phyloP scores from a whole-genome alignment of 53 echinoderm and acorn worm species.

The Echinarachnius parma region DNA sequence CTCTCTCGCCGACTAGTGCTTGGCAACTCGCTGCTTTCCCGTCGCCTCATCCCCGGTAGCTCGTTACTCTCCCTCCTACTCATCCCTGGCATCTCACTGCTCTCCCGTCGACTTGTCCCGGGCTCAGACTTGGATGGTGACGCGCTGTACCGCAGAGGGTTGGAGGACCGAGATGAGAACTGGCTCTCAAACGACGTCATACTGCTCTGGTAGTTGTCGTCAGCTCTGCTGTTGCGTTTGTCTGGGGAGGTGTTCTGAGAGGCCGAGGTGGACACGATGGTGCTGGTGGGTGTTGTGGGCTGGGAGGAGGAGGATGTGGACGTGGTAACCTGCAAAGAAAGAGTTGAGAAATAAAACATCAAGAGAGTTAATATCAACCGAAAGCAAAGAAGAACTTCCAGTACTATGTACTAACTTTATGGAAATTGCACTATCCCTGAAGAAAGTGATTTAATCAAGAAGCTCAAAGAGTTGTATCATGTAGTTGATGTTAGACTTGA shows the following conservation, averaged over 20 bases:
- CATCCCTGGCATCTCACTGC: conserved; percentile 27
- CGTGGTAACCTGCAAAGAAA: conserved; percentile 27
- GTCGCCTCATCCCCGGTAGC: conserved; percentile 47
- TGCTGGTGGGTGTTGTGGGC: conserved; percentile 78
- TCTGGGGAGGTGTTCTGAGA: conserved; percentile 91
- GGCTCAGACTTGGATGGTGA: conserved; percentile 52
- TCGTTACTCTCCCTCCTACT: background rate
- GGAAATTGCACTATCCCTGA: too few relatives aligned
- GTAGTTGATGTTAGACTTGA: too few relatives aligned
- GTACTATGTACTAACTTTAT: too few relatives aligned
- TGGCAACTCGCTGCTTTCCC: conserved; percentile 56
- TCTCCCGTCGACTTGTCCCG: conserved; percentile 1
- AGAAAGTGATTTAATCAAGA: too few relatives aligned
- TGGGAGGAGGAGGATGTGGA: conserved; percentile 57
- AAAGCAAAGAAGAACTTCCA: too few relatives aligned
- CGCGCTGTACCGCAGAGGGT: conserved; percentile 28
- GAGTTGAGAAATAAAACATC: too few relatives aligned
- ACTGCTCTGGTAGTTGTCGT: conserved; percentile 89
- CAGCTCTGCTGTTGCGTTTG: conserved; percentile 75
- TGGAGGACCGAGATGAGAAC: conserved; percentile 43
- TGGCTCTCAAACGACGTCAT: conserved; percentile 87
- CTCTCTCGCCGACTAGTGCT: background rate
- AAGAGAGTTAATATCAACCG: too few relatives aligned
- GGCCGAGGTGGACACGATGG: conserved; percentile 76
- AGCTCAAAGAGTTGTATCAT: too few relatives aligned